These are phyloP conservation scores for Lamprotornis superbus DNA, from an alignment of 2,113 vertebrate genomes.

Conservation along the genomic window DNA sequence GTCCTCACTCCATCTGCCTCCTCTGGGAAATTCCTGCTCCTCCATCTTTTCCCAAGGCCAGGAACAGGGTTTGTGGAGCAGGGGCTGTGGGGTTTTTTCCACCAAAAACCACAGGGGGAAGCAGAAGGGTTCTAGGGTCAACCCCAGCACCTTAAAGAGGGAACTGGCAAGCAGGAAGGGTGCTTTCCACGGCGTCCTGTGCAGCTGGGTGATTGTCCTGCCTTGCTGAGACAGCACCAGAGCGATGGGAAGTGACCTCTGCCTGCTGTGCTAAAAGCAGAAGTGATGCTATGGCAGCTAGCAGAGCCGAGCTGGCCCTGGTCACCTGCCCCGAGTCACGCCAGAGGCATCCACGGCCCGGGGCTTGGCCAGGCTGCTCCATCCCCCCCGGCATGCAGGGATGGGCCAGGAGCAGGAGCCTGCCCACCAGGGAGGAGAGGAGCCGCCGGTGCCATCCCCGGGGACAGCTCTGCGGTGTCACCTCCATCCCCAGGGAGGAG, in stretches of 20 bases:
- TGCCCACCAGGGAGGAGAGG: neutral
- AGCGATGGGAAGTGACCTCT: slow-evolving; percentile 6
- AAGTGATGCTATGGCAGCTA: neutral
- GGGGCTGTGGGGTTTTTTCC: neutral
- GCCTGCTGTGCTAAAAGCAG: neutral
- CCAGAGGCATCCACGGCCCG: rapidly evolving
- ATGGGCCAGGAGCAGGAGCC: neutral
- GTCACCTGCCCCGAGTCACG: neutral
- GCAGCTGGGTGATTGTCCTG: neutral
- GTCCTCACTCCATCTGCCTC: neutral
- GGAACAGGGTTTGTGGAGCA: neutral
- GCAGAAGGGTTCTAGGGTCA: neutral
- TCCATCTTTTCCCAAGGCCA: neutral
- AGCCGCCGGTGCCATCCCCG: neutral
- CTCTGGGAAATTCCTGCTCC: neutral
- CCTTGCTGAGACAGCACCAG: neutral
- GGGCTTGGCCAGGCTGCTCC: neutral
- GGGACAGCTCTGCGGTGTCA: neutral
- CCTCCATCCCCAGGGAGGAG: no score
- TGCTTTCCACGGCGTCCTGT: neutral
- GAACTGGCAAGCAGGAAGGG: neutral
- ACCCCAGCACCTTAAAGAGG: neutral
- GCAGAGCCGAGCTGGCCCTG: neutral
- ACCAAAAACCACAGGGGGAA: neutral
- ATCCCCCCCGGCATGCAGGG: neutral